Base-by-base conservation (phyloP, 2,797 vertebrate genomes). In the Poecilia gillii region DNA sequence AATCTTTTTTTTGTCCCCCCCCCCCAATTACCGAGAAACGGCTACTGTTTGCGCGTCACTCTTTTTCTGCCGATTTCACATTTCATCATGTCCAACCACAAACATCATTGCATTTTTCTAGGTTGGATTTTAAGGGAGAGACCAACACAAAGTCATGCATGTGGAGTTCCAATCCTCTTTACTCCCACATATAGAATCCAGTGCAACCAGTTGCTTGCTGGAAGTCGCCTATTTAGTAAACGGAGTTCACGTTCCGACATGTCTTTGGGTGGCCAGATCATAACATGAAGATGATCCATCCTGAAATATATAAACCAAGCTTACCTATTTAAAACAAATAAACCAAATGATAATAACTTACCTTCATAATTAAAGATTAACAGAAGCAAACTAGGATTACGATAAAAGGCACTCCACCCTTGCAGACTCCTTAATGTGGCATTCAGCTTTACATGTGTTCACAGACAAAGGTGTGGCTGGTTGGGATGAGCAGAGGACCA, bases 1-100 rank as follows among this genome's bases (percentile, higher is more conserved):
- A 71, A 82, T 79, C 86, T 84, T 91, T 89, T 86, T 28, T 72
- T 73, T 77, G 45, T 2, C 13, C 64, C 62, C 73, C 45, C 23
- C 73, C 45, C 23, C n/a, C n/a, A n/a, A 20, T 12, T 43, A 70
- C 20, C 12, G 23, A n/a, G 39, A 64, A 66, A 66, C 23, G 4
- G 39, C 39, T 70, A 70, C 66, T 6, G 1, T 23, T 43, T 41
- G 18, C 23, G 1, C 5, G 20, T 41, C 68, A 7, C 23, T 70
- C 11, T n/a, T 43, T 43, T 18, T 70, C 39, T 70, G 14, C 41
- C 45, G 33, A 14, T 25, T 71, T 71, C 41, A n/a, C 68, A 28
- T 45, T 71, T 71, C 13, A 13, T 70, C 66, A n/a, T 25, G 6
- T 43, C 25, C 66, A n/a, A n/a, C 25, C 23, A 28, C 13, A 71